Base-by-base conservation (phyloP, 2,888 invertebrate species). In the Tipula confusa region DNA sequence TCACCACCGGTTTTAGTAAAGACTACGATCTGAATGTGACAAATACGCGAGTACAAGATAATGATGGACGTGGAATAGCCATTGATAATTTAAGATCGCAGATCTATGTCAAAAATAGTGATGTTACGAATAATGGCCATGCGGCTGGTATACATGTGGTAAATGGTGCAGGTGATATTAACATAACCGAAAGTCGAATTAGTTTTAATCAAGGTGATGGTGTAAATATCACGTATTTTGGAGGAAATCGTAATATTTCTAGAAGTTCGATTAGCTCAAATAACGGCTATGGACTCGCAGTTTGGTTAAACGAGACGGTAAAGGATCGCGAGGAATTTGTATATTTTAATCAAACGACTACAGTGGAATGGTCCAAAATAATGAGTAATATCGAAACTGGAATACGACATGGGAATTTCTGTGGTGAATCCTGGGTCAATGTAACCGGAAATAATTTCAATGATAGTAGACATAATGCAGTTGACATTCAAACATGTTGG, bases 41-140 rank as follows among this genome's bases (percentile, higher is more conserved):
- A 0, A 94, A 96, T 87, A 95, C 96, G 0, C 93, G 94, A 38
- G 93, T 99, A 84, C 93, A 94, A 1, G 94, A 96, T 88, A 99
- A 99, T 90, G 94, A 95, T 86, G 98, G 98, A 0, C 93, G 98
- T 88, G 99, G 99, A n/a, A 93, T 99, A 83, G 95, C 93, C n/a
- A 93, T 96, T 13, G 97, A 98, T 88, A 97, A 97, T 88, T 91
- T 98, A 84, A 92, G 98, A 87, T 97, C 97, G 15, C 95, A 95
- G 87, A 89, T 98, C n/a, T 95, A 96, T 88, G 92, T 98, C 82
- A 95, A 96, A 87, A 92, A 94, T 48, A 95, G 95, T 11, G 93
- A 95, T 0, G 93, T 98, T 83, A 95, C 95, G 0, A 94, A 95
- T 87, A 98, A 98, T 88, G 94, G 94, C 85, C 95, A 98, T 88